These are phyloP conservation scores for Uloborus plumipes DNA, from an alignment of 2,888 invertebrate species.

Conservation along the genomic window DNA sequence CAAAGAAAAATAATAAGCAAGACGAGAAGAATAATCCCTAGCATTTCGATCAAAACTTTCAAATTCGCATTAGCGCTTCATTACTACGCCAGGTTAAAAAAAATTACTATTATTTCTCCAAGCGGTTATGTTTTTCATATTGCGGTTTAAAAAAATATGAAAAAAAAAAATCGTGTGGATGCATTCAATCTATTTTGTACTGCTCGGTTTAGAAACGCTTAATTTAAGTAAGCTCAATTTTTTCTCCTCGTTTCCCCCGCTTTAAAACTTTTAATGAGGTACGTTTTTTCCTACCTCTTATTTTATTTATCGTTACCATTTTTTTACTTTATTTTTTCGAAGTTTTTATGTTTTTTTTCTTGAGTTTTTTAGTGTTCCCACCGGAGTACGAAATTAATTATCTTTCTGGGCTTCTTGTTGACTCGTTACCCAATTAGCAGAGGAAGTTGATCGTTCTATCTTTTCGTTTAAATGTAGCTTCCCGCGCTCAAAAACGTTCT, in stretches of 20 bases:
- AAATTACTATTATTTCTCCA: constrained; percentile 21
- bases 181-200: not conserved
- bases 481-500: constrained; percentile 33
- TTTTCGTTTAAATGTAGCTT: constrained; percentile 10
- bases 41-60: too few relatives aligned
- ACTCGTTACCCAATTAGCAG: constrained; percentile 58
- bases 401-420: constrained; percentile 57
- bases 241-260: constrained; percentile 2
- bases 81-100: not conserved
- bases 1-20: too few relatives aligned
- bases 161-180: too few relatives aligned
- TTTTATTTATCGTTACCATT: constrained; percentile 16
- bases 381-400: constrained; percentile 57
- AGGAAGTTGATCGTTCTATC: constrained; percentile 34
- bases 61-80: too few relatives aligned
- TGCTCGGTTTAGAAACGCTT: constrained; percentile 50
- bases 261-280: constrained; percentile 60
- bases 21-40: too few relatives aligned
- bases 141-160: not conserved
- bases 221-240: constrained; percentile 45
- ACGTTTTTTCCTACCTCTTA: constrained; percentile 25
- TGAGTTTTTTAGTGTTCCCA: constrained; percentile 17
- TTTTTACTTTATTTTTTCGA: constrained; percentile 3
- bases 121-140: constrained; percentile 18
- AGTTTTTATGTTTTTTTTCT: constrained; percentile 22